Percentiles rank a stretch among this genome's conserved stretches.
phyloP scores from a whole-genome alignment of 2,888 invertebrate genomes.

The Amitus sp. region DNA sequence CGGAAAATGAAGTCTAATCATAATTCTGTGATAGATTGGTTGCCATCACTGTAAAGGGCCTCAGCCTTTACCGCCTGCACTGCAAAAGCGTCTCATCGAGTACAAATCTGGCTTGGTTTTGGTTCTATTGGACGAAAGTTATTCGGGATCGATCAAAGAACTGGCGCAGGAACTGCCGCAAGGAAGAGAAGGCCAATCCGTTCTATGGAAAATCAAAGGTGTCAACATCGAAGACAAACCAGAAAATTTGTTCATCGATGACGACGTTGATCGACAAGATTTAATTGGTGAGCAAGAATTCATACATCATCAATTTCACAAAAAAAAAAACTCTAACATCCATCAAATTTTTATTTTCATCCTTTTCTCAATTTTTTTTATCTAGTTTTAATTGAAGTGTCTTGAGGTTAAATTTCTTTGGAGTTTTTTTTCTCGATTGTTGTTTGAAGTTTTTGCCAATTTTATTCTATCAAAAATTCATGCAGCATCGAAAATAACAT shows the following conservation, averaged over 20 bases:
- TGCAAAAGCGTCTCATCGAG: conserved; percentile 57
- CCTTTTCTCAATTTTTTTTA: no score
- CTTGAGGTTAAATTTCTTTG: no score
- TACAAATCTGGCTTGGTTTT: conserved; percentile 53
- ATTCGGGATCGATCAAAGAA: conserved; percentile 46
- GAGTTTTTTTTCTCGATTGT: no score
- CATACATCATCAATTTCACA: no score
- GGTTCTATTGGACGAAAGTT: conserved; percentile 51
- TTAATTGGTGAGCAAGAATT: no score
- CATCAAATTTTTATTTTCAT: no score
- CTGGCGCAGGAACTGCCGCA: conserved; percentile 52
- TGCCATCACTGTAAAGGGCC: conserved; percentile 61
- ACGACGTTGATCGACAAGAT: conserved; percentile 56
- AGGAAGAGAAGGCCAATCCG: conserved; percentile 56
- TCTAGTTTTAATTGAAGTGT: no score
- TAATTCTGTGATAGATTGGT: conserved; percentile 45
- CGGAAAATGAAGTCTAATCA: no score
- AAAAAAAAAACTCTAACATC: no score
- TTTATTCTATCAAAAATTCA: no score
- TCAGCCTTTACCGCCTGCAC: conserved; percentile 49
- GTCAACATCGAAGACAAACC: conserved; percentile 38
- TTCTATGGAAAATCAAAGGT: conserved; percentile 54
- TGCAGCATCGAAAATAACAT: no score
- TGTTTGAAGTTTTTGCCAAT: no score
- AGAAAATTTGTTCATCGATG: conserved; percentile 52